Conservation (phyloP, 2,888 invertebrate genomes). For the Chouioia cunea region DNA sequence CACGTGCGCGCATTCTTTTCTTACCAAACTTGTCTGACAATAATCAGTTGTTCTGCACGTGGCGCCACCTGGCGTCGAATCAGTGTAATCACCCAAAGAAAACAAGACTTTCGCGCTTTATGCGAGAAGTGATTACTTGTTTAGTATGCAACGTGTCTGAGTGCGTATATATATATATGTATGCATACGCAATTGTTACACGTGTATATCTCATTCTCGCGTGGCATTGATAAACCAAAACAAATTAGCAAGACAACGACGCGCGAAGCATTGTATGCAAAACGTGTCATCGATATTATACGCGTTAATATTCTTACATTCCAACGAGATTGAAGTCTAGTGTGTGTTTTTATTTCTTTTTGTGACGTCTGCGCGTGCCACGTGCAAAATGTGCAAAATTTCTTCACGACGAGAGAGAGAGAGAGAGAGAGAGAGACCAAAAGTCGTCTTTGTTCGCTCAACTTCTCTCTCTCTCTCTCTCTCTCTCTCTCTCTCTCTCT, state of each 20-base stretch:
- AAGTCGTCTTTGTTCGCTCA: constrained; percentile 44
- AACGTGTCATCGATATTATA: neutral
- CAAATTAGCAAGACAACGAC: neutral
- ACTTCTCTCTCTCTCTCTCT: constrained; percentile 51
- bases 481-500: constrained; percentile 59
- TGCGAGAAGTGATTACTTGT: constrained; percentile 41
- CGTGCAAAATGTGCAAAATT: constrained; percentile 61
- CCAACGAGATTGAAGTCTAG: neutral
- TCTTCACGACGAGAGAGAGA: constrained; percentile 52
- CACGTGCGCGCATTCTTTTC: too few relatives aligned
- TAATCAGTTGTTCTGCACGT: neutral
- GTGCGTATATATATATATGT: constrained; percentile 43
- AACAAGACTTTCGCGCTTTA: constrained; percentile 43
- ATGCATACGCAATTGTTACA: constrained; percentile 14
- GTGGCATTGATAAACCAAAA: constrained; percentile 37
- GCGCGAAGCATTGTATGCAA: too few relatives aligned
- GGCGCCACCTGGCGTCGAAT: constrained; percentile 41
- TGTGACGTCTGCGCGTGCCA: constrained; percentile 55
- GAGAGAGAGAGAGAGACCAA: too few relatives aligned
- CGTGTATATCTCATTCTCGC: constrained; percentile 14
- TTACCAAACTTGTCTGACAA: too few relatives aligned
- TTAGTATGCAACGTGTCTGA: constrained; percentile 38
- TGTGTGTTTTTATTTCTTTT: too few relatives aligned
- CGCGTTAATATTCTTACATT: constrained; percentile 26
- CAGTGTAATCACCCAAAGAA: constrained; percentile 32